Percentiles rank a stretch among this genome's conserved stretches.
phyloP scores from a whole-genome alignment of 2,888 invertebrate species.

The Luffia ferchaultella region DNA sequence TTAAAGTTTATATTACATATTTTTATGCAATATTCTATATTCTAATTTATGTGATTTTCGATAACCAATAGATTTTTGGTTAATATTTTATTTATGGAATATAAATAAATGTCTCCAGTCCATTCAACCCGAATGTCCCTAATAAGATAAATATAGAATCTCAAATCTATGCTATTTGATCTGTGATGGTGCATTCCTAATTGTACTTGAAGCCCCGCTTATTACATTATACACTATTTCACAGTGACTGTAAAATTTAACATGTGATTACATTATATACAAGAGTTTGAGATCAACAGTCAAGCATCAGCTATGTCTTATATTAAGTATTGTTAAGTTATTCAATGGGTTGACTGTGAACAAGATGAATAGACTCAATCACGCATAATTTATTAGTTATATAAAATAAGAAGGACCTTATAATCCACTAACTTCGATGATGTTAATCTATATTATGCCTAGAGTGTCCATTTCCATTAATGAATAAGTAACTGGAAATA shows the following conservation, averaged over 20 bases:
- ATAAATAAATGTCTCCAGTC: neutral
- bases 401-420: neutral
- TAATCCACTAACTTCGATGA: conserved; percentile 3
- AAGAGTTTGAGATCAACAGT: conserved; percentile 60
- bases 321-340: conserved; percentile 19
- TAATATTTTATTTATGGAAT: neutral
- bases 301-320: conserved; percentile 49
- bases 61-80: neutral
- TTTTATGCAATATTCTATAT: neutral
- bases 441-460: neutral
- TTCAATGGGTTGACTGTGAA: conserved; percentile 1
- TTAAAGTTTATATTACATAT: neutral
- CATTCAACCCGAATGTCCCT: neutral
- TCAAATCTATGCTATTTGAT: conserved; percentile 50
- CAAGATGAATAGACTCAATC: neutral
- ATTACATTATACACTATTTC: conserved; percentile 35
- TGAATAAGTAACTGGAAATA: neutral
- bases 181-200: conserved; percentile 59
- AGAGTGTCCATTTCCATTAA: neutral
- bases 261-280: conserved; percentile 64
- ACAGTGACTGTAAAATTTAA: conserved; percentile 54
- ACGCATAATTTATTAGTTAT: neutral
- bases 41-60: too few species aligned
- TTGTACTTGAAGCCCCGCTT: conserved; percentile 44
- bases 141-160: conserved; percentile 41